Evolutionary conservation across 2,888 invertebrate genomes (phyloP).

Genomic region (Nomada flava): DNA sequence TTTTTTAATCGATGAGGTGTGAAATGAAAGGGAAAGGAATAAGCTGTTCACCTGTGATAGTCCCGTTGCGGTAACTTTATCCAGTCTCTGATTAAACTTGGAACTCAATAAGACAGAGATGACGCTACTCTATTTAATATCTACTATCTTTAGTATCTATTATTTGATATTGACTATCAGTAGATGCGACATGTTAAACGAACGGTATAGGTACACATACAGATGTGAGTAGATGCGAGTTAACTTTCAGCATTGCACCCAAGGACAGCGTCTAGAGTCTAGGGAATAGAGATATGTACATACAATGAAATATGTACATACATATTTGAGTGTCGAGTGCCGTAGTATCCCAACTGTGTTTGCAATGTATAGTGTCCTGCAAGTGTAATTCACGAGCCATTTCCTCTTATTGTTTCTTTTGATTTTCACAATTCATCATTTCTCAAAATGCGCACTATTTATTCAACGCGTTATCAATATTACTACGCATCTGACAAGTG

Average conservation of each 20-base stretch:
- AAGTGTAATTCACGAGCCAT: too few relatives aligned
- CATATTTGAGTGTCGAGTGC: background rate
- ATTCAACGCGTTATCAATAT: too few relatives aligned
- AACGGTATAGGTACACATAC: background rate
- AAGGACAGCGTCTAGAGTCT: background rate
- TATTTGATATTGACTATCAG: background rate
- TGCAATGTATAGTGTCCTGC: too few relatives aligned
- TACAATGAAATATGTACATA: background rate
- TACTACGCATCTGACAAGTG: too few relatives aligned
- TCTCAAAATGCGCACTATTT: too few relatives aligned
- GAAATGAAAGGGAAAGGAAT: too few relatives aligned
- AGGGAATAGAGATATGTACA: background rate
- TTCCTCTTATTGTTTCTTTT: too few relatives aligned
- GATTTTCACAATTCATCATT: too few relatives aligned
- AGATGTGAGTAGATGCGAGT: constrained; percentile 1
- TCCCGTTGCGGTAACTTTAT: too few relatives aligned
- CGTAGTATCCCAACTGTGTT: background rate
- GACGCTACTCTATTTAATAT: background rate
- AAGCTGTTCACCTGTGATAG: too few relatives aligned
- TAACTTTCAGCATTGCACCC: constrained; percentile 24
- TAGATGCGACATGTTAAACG: background rate
- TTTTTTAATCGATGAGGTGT: too few relatives aligned
- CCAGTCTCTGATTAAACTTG: constrained; percentile 2
- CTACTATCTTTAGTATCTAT: too few relatives aligned
- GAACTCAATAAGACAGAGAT: background rate